Evolutionary conservation across 2,888 invertebrate species (phyloP).

Genomic region (Penaeus monodon): DNA sequence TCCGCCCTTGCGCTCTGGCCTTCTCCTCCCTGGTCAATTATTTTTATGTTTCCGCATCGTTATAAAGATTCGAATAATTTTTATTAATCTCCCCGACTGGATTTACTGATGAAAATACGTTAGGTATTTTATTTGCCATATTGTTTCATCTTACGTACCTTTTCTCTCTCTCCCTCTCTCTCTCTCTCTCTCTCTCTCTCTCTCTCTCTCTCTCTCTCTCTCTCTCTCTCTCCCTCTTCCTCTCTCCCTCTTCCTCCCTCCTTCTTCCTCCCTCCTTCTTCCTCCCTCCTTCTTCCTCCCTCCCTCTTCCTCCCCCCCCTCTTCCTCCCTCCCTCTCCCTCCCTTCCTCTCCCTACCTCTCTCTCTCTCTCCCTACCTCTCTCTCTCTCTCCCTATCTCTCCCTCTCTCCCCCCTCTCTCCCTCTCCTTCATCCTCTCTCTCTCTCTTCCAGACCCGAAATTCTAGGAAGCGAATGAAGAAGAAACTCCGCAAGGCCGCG

Average conservation of each 20-base stretch:
- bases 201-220: conserved; percentile 32
- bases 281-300: background rate
- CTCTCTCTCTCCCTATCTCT: background rate
- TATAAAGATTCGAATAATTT: conserved; percentile 9
- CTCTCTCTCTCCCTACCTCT: background rate
- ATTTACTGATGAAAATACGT: conserved; percentile 1
- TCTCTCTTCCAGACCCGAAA: no score
- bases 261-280: no score
- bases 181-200: background rate
- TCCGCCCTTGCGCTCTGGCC: no score
- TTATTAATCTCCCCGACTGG: background rate
- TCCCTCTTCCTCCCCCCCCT: background rate
- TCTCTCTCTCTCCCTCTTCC: background rate
- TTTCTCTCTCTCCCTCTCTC: conserved; percentile 59
- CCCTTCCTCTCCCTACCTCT: background rate
- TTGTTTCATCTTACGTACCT: conserved; percentile 48
- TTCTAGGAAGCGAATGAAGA: no score
- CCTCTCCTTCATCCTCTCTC: no score
- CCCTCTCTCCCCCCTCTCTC: background rate
- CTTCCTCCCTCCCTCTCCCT: background rate
- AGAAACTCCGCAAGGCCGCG: no score
- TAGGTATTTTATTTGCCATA: background rate
- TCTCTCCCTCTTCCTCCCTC: no score
- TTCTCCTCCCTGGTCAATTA: conserved; percentile 9
- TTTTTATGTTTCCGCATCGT: conserved; percentile 16